These are phyloP conservation scores for Albula glossodonta DNA, from an alignment of 2,113 vertebrate species.

Conservation along the genomic window DNA sequence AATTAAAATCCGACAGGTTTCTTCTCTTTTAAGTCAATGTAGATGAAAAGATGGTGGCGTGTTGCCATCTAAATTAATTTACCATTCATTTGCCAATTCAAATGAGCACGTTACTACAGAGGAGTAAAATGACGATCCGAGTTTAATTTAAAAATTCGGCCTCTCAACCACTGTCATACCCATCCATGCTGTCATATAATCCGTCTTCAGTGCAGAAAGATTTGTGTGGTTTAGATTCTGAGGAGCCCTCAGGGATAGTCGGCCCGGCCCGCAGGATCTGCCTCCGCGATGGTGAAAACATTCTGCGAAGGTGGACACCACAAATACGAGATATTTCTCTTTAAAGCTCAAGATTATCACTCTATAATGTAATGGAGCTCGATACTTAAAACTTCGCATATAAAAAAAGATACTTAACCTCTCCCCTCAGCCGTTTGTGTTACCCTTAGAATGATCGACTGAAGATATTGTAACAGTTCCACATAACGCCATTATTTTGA, in stretches of 20 bases:
- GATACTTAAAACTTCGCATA: no score
- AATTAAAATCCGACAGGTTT: no score
- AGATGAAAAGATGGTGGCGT: no score
- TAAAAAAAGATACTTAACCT: not conserved
- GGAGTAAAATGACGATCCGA: not conserved
- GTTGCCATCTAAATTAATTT: not conserved
- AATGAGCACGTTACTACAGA: not conserved
- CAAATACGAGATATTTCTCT: not conserved
- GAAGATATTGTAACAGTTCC: not conserved
- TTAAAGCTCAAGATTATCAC: not conserved
- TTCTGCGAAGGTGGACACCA: slow-evolving; percentile 22
- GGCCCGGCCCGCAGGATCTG: slow-evolving; percentile 39
- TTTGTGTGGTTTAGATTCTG: slow-evolving; percentile 6
- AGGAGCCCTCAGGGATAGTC: slow-evolving; percentile 3
- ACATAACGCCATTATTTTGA: not conserved
- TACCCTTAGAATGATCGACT: not conserved
- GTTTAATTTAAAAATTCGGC: no score
- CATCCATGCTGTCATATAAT: slow-evolving; percentile 50
- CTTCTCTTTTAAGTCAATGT: no score
- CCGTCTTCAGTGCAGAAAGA: slow-evolving; percentile 43
- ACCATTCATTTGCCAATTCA: not conserved
- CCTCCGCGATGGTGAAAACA: slow-evolving; percentile 43
- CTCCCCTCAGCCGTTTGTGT: not conserved
- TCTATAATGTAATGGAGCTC: no score
- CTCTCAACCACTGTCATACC: slow-evolving; percentile 29